Evolutionary conservation across 35 echinoderm and acorn worm genomes (phyloP).

Genomic region (Ptychodera flava): DNA sequence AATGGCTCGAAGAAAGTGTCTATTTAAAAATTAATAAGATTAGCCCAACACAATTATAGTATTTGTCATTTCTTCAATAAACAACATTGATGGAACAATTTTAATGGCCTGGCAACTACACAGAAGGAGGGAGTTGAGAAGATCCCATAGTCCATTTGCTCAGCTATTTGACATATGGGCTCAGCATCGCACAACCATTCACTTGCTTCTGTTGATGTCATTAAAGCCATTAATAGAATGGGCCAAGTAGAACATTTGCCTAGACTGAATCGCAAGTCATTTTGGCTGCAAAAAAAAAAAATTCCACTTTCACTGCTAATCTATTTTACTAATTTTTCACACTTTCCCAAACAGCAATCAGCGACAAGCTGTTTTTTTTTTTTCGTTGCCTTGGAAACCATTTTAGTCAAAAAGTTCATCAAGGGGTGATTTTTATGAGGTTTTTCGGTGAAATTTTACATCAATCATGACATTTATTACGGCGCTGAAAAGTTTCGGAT

Average conservation of each 20-base stretch:
- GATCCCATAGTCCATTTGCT: neutral
- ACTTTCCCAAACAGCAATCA: neutral
- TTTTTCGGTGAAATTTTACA: neutral
- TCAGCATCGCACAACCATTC: neutral
- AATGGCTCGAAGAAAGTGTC: neutral
- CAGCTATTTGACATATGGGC: neutral
- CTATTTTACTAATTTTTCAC: neutral
- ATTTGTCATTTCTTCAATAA: neutral
- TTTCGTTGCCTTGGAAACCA: neutral
- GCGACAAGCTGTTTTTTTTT: neutral
- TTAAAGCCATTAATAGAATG: neutral
- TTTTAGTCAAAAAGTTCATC: neutral
- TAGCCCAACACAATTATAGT: neutral
- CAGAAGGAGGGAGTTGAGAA: neutral
- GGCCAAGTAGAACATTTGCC: neutral
- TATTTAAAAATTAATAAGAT: neutral
- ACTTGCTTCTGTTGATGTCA: neutral
- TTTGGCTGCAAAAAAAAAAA: neutral
- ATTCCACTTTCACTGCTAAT: neutral
- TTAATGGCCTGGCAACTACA: neutral
- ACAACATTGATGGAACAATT: neutral
- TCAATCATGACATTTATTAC: neutral
- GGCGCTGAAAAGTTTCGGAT: neutral
- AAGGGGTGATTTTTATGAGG: neutral
- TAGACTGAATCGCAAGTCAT: neutral